A percentile compares a stretch with the other conserved stretches of the same genome.
Evolutionary conservation across 2,113 vertebrate species (phyloP).

Genomic region (Cheilinus undulatus): DNA sequence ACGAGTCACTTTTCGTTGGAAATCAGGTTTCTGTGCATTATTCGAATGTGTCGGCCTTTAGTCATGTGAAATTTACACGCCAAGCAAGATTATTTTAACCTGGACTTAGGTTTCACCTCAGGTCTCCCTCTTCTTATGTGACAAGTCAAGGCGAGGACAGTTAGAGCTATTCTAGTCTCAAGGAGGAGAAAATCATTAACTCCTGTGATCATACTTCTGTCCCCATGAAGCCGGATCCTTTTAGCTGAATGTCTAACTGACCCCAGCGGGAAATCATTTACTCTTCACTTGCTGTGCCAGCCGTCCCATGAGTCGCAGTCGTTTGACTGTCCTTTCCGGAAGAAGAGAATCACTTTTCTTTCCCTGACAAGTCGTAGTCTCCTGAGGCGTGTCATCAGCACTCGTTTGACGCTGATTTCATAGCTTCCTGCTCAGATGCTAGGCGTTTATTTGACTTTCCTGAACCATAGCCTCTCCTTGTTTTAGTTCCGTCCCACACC

Average conservation of each 20-base stretch:
- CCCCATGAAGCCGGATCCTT: slow-evolving; percentile 56
- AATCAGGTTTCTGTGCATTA: not conserved
- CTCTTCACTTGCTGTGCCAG: slow-evolving; percentile 60
- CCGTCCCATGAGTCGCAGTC: slow-evolving; percentile 64
- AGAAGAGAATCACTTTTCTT: slow-evolving; percentile 50
- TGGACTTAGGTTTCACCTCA: slow-evolving; percentile 33
- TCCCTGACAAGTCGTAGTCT: slow-evolving; percentile 43
- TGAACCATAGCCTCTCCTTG: slow-evolving; percentile 33
- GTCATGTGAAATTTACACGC: not conserved
- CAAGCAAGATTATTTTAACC: slow-evolving; percentile 26
- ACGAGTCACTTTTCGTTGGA: not conserved
- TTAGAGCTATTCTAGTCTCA: slow-evolving; percentile 67
- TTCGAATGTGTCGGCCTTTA: not conserved
- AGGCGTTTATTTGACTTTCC: slow-evolving; percentile 32
- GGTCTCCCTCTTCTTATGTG: slow-evolving; percentile 23
- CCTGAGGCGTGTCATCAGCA: slow-evolving; percentile 61
- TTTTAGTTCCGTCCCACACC: slow-evolving; percentile 10
- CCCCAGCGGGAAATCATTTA: slow-evolving; percentile 81
- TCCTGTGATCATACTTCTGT: slow-evolving; percentile 64
- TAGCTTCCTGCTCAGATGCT: slow-evolving; percentile 22
- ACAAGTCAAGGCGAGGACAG: slow-evolving; percentile 39
- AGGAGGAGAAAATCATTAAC: slow-evolving; percentile 81
- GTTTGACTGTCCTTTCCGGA: slow-evolving; percentile 61
- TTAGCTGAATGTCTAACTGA: slow-evolving; percentile 72
- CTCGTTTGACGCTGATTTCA: slow-evolving; percentile 66